Evolutionary conservation across 2,888 invertebrate genomes (phyloP), one percentile per base, ranked within the genome.

Genomic region (Coelopa pilipes): DNA sequence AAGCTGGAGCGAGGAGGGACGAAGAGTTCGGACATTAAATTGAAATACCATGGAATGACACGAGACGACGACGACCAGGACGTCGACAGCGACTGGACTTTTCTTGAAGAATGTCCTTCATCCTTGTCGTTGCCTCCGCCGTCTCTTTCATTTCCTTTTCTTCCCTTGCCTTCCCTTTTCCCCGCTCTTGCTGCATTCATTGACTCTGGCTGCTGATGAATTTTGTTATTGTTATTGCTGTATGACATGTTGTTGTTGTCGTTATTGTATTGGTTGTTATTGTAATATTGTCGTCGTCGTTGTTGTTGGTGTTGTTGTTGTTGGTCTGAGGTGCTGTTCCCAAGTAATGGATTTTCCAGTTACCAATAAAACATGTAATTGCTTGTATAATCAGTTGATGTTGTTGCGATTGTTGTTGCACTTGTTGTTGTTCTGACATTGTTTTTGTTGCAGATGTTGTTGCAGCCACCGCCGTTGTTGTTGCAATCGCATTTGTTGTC

Each of bases 311-410:
- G 21, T 17, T 19, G 15, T 66, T 66, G 11, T 45, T n/a, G n/a
- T 17, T 68, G 15, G n/a, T 21, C 53, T 60, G n/a, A n/a, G 34
- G n/a, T 17, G 45, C 45, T 60, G 62, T 62, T 19, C 19, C 59
- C 5, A 49, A 60, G 59, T 55, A 69, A 62, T 73, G 46, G 55
- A 63, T 73, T 24, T 63, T 21, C 45, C 70, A 75, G 72, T 78
- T 75, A 71, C 75, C 78, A 79, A 78, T 77, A 78, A 76, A 77
- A 79, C 76, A 76, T 78, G 76, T 78, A 78, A 79, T 79, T 78
- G 76, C 76, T 77, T 78, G 77, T 76, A 76, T 79, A 78, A 79
- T 76, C 76, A 79, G 75, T 74, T 78, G 77, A 73, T 73, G 69
- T 71, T 53, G 9, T 19, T 62, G 34, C 7, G 2, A 7, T 34